These are phyloP conservation scores for Caenorhabditis sp. DNA, from an alignment of 2,888 invertebrate species.

Conservation along the genomic window DNA sequence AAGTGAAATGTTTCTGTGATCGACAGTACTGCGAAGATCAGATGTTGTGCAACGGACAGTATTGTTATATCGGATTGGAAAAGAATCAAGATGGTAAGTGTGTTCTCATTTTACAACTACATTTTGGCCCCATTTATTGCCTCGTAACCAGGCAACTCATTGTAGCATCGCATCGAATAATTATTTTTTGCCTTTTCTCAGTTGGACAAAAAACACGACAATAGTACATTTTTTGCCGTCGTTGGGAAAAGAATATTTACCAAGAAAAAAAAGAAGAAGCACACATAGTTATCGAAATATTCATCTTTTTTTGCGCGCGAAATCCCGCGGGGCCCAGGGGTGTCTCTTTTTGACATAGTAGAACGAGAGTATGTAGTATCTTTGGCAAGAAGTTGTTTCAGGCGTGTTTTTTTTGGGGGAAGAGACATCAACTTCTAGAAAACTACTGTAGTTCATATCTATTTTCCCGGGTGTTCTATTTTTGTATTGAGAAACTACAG, in stretches of 20 bases:
- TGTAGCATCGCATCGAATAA: not conserved
- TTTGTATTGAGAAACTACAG: no score
- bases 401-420: not conserved
- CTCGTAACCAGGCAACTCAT: not conserved
- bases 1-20: constrained; percentile 67
- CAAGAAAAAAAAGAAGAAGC: not conserved
- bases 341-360: constrained; percentile 2
- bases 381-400: constrained; percentile 3
- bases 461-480: no score
- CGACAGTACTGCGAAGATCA: constrained; percentile 61
- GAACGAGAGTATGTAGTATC: constrained; percentile 13
- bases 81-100: constrained; percentile 35
- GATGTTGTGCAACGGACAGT: constrained; percentile 61
- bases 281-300: constrained; percentile 1
- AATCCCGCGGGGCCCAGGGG: not conserved
- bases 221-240: not conserved
- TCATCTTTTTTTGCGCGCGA: constrained; percentile 1
- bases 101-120: not conserved
- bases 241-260: not conserved
- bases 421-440: not conserved
- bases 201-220: not conserved
- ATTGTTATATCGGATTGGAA: constrained; percentile 64
- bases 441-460: no score
- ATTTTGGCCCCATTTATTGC: no score
- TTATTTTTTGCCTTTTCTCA: not conserved